Base-by-base conservation (phyloP, 2,113 vertebrate genomes). In the Semnopithecus entellus region DNA sequence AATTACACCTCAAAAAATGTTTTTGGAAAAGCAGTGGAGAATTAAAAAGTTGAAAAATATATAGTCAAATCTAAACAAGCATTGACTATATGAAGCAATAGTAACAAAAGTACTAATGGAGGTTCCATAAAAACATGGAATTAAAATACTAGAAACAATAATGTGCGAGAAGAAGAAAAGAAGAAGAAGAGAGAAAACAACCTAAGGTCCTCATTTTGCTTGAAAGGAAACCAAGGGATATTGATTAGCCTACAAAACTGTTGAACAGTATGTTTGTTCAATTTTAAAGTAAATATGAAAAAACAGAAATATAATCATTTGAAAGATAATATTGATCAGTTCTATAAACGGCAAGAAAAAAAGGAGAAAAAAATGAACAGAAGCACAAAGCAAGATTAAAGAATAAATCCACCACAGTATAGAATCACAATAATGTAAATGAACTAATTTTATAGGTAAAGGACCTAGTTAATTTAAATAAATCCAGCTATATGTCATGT, bases 401-500 rank as follows among this genome's bases (percentile, higher is more conserved):
- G 48, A 90, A 85, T 95, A 76, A 94, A 70, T 72, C 68, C 76
- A 88, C 66, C 83, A 91, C 14, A 59, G 14, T 40, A 88, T 94
- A 25, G 45, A 95, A 91, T 95, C n/a, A 64, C 27, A 88, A 25
- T 55, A 79, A 73, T 73, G 17, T 91, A 81, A 83, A 92, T 43
- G 45, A 23, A 25, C 38, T 66, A 90, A 95, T 61, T 82, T 82
- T 52, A 70, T 48, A 20, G 52, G 20, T 70, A 82, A 81, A 95
- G 93, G 50, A 40, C 85, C 35, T 50, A 84, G 64, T 95, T 73
- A 81, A 91, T 85, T 93, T 89, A 92, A 96, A 68, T 59, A 90
- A 92, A 78, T 70, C 5, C 12, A 91, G 10, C 16, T 40, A 25
- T 50, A 72, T 11, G 11, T 52, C 40, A 7, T n/a, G 10, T 16